Evolutionary conservation across 2,888 invertebrate genomes (phyloP), one percentile per base, ranked within the genome.

Genomic region (Ornithoptera priamus): DNA sequence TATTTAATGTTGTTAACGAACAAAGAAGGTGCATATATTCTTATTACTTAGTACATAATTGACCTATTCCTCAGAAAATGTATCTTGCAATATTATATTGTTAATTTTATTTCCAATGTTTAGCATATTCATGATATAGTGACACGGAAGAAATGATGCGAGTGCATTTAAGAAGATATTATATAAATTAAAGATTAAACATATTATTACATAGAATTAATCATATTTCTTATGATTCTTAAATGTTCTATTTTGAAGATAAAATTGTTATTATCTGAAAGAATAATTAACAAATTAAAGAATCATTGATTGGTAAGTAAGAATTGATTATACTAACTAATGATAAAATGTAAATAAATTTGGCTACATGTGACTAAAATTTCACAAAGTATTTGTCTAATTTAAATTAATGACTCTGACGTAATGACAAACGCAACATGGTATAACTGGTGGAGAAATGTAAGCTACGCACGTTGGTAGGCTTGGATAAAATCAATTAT

Each of bases 401-500:
- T 70, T 75, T 78, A 79, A 78, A 66, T 65, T 73, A 71, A 65
- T 68, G 65, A 69, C 46, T 53, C 62, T 46, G 69, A 64, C 46
- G 56, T 67, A 72, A 67, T 65, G 60, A 61, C 36, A 46, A 30
- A 59, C 66, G 50, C 50, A 64, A 70, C 66, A 77, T 77, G 78
- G 30, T 58, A 46, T 69, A 62, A 69, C 69, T 78, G 72, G 75
- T 74, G 77, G 81, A 83, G 86, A 83, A 86, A 86, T 83, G 81
- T 80, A 86, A 83, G 82, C 83, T 70, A 87, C 84, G 82, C 83
- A 81, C 85, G 82, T 81, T 80, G 80, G 80, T 82, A 81, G 81
- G 76, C 76, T 80, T 81, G 84, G 89, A 89, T 88, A 86, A 88
- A 88, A 90, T 90, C 87, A 88, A 91, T 89, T 90, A 86, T 87